Evolutionary conservation across 2,797 vertebrate species (phyloP), one percentile per base, ranked within the genome.

Genomic region (Botia almorhae): DNA sequence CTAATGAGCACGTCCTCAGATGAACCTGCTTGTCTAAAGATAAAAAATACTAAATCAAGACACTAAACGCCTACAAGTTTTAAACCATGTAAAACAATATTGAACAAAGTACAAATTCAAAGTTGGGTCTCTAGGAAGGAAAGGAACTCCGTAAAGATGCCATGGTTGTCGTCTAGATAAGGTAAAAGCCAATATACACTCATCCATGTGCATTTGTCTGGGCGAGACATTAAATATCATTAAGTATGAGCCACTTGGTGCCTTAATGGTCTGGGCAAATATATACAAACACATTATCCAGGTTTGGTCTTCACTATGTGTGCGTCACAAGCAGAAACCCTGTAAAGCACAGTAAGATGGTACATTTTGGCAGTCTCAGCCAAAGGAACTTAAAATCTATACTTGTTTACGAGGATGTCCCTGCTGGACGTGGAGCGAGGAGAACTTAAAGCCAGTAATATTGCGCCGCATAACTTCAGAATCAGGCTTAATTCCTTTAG

Each of bases 401-500:
- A n/a, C 6, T 33, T 69, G 68, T 64, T 71, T 78, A 65, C 17
- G 12, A 16, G 36, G 63, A 65, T 19, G 29, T 63, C 29, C 26
- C 69, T 64, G 29, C 17, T 74, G 69, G 61, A 72, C 2, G 1
- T 65, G 53, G 19, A 19, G 19, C 14, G 26, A 23, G 36, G 4
- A 46, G 16, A 53, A 78, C 74, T 14, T 64, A 70, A 76, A 83
- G 29, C 68, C 43, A 53, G 19, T 73, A 56, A 73, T 80, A 64
- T 48, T 70, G 58, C 64, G 60, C 46, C 68, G 19, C 71, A 73
- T 48, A 76, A 56, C 78, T 74, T 69, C 64, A 69, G 60, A 83
- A 72, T 71, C 36, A 78, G 13, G 61, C 53, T 29, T 65, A 53
- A 80, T 76, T 78, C 74, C 67, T 67, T 67, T 61, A 16, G 58